Base-by-base conservation (phyloP, 2,113 vertebrate species). In the Hylia prasina region DNA sequence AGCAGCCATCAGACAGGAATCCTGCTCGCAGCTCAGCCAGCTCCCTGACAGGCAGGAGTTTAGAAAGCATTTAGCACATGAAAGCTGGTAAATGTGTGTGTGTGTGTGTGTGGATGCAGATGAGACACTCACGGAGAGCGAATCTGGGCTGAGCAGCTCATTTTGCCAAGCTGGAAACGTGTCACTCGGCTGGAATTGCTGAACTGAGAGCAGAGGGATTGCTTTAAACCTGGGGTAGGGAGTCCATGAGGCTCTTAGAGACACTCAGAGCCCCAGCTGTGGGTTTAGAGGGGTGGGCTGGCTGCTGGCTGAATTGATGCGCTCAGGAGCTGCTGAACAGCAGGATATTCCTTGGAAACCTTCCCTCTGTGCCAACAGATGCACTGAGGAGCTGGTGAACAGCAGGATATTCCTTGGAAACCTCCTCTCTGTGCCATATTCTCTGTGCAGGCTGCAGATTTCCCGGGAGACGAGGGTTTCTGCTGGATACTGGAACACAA, bases 21-120 rank as follows among this genome's bases (percentile, higher is more conserved):
- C 60, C 75, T 82, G 44, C 50, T 82, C 10, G 1, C 25, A 17
- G 33, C 81, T 47, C 76, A 89, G 71, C 42, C 96, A 83, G 80
- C 81, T 82, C 54, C 69, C 66, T 83, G 60, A 89, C 71, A 85
- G 40, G 72, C 76, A 94, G 82, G 76, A 80, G 50, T 79, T 89
- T 86, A 85, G 77, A 92, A 93, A 63, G 90, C 61, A 20, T 63
- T 96, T 65, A 94, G 47, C 92, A 81, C 75, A 40, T 19, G 82
- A 70, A 64, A 86, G 72, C 56, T 40, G 51, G 66, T 77, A 73
- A 96, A 95, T 92, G 39, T 0, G 23, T 33, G 82, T 69, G 19
- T 33, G 82, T 69, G 19, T 68, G 8, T 56, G 50, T 60, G 0
- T 23, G 8, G 71, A 63, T 90, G 76, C 11, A 51, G 39, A 61